Evolutionary conservation across 2,113 vertebrate genomes (phyloP).

Genomic region (Hiodon alosoides): DNA sequence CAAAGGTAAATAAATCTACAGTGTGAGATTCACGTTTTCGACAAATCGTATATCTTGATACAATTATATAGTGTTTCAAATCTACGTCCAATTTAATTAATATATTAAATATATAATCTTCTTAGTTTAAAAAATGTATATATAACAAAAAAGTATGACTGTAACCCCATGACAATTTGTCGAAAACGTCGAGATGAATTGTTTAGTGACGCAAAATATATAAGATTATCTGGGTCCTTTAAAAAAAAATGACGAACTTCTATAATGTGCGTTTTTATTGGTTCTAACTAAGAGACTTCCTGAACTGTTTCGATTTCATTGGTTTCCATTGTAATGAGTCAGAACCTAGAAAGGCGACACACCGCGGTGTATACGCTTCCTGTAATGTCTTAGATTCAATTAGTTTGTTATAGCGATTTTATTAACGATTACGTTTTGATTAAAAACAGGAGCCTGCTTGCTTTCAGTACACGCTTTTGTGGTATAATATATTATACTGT

Average conservation of each 20-base stretch:
- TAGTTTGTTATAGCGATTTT: background rate
- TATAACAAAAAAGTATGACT: background rate
- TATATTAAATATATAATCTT: background rate
- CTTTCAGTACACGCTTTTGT: background rate
- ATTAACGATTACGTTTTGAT: background rate
- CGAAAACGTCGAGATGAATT: slow-evolving; percentile 5
- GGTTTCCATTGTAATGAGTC: no score
- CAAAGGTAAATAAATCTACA: background rate
- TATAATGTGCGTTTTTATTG: no score
- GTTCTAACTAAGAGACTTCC: no score
- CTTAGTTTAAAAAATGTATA: background rate
- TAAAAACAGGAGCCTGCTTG: background rate
- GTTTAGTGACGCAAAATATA: no score
- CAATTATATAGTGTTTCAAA: background rate
- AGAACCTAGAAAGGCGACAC: no score
- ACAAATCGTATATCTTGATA: background rate
- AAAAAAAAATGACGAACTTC: no score
- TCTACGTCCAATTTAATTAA: background rate
- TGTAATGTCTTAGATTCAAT: background rate
- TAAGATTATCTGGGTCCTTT: no score
- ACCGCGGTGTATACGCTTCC: no score
- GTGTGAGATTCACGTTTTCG: slow-evolving; percentile 12
- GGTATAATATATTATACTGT: no score
- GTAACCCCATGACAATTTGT: background rate
- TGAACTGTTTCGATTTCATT: no score